Evolutionary conservation across 2,888 invertebrate species (phyloP).

Genomic region (Zelleria hepariella): DNA sequence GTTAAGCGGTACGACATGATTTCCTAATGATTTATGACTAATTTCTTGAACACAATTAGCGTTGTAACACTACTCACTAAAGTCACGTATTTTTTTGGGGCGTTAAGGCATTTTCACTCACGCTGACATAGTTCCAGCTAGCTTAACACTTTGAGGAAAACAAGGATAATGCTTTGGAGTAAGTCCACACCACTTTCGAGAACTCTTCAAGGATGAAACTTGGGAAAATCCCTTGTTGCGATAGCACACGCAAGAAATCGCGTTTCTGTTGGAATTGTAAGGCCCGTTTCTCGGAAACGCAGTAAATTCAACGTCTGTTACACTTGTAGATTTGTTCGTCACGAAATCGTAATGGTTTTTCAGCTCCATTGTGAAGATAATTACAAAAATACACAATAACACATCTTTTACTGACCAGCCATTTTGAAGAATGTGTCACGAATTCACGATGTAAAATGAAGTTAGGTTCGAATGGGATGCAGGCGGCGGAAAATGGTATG

Average conservation of each 20-base stretch:
- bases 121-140: conserved; percentile 29
- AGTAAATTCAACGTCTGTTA: conserved; percentile 28
- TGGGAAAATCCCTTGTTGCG: conserved; percentile 31
- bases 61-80: background rate
- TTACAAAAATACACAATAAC: conserved; percentile 31
- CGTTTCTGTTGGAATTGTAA: conserved; percentile 17
- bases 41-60: background rate
- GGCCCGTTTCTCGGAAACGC: conserved; percentile 37
- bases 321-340: conserved; percentile 39
- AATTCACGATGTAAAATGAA: conserved; percentile 1
- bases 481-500: background rate
- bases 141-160: conserved; percentile 18
- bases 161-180: conserved; percentile 43
- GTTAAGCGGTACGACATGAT: conserved; percentile 42
- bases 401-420: conserved; percentile 67
- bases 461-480: background rate
- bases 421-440: conserved; percentile 47
- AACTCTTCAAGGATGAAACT: conserved; percentile 28
- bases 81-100: background rate
- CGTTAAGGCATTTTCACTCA: conserved; percentile 40
- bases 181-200: conserved; percentile 34
- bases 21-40: conserved; percentile 8
- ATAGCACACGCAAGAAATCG: conserved; percentile 23
- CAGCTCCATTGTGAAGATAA: conserved; percentile 60
- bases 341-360: conserved; percentile 39